Percentiles rank a stretch among this genome's conserved stretches.
Evolutionary conservation across 2,797 vertebrate species (phyloP).

Genomic region (Arremon aurantiirostris): DNA sequence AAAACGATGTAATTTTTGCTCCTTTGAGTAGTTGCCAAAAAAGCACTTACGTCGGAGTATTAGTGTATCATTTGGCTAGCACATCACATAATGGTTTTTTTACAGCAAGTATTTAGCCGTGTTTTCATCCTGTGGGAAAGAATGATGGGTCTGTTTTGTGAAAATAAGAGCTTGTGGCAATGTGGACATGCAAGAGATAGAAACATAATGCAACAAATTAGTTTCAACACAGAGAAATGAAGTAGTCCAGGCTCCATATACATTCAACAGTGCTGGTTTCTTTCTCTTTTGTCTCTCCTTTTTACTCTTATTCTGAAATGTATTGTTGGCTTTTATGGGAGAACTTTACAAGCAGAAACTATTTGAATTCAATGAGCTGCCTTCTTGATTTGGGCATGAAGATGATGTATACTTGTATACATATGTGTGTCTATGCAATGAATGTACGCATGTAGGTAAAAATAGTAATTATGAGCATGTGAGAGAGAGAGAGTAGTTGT

Average conservation of each 20-base stretch:
- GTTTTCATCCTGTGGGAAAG: constrained; percentile 76
- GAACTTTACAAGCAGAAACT: constrained; percentile 15
- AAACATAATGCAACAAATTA: constrained; percentile 77
- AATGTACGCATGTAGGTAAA: not conserved
- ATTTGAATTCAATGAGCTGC: not conserved
- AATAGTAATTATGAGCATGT: not conserved
- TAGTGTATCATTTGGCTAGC: constrained; percentile 75
- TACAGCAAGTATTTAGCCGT: constrained; percentile 72
- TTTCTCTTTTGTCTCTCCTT: constrained; percentile 10
- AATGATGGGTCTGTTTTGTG: constrained; percentile 73
- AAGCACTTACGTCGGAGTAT: constrained; percentile 77
- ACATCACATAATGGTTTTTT: constrained; percentile 78
- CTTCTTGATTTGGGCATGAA: not conserved
- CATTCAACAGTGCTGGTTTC: constrained; percentile 19
- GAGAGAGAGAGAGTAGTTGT: not conserved
- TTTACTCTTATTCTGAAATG: constrained; percentile 23
- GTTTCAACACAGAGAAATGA: constrained; percentile 78
- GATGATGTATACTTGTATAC: not conserved
- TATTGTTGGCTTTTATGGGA: constrained; percentile 16
- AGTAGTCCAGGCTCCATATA: constrained; percentile 68
- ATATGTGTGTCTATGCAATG: not conserved
- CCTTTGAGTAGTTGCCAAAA: constrained; percentile 78
- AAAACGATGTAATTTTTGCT: constrained; percentile 77
- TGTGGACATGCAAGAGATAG: constrained; percentile 70
- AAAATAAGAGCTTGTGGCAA: constrained; percentile 72